phyloP scores from a whole-genome alignment of 1,140 invertebrate genomes.

The Cryptotermes secundus region DNA sequence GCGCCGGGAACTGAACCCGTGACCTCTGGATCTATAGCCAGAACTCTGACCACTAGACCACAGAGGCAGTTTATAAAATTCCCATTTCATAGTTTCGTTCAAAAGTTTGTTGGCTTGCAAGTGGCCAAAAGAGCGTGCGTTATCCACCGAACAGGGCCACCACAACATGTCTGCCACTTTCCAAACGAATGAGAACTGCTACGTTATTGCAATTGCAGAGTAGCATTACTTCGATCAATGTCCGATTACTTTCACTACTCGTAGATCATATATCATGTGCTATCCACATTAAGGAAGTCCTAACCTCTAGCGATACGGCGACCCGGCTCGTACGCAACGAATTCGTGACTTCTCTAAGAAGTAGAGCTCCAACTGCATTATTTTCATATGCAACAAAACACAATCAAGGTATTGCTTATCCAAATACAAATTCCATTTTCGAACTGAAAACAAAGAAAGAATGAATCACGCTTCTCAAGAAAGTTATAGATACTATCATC shows the following conservation, averaged over 20 bases:
- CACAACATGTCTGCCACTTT: background rate
- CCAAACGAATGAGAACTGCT: background rate
- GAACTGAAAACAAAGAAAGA: too few species aligned
- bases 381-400: background rate
- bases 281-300: background rate
- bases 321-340: background rate
- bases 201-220: background rate
- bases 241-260: background rate
- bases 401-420: background rate
- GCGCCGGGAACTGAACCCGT: too few species aligned
- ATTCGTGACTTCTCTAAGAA: background rate
- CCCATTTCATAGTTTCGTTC: too few species aligned
- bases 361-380: background rate
- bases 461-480: too few species aligned
- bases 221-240: background rate
- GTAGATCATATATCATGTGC: background rate
- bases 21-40: too few species aligned
- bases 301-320: background rate
- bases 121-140: background rate
- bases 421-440: too few species aligned
- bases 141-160: background rate
- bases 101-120: background rate
- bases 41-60: too few species aligned
- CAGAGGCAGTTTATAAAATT: too few species aligned
- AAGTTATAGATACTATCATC: too few species aligned